A percentile compares a stretch with the other conserved stretches of the same genome.
Evolutionary conservation across 2,888 invertebrate genomes (phyloP).

Genomic region (Drosophila paracracens): DNA sequence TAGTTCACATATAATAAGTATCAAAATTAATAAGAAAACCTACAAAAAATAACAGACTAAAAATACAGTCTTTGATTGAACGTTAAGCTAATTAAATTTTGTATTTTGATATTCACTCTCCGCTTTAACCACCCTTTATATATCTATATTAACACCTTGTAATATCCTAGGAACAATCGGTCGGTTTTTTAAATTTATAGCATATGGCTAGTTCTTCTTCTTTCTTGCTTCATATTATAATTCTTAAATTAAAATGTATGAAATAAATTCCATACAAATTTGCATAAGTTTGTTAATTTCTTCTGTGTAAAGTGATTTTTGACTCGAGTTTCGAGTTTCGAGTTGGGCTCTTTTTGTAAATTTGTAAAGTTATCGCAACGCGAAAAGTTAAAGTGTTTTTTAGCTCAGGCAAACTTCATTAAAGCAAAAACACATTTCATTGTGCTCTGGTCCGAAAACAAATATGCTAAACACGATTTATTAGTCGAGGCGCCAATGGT

Average conservation of each 20-base stretch:
- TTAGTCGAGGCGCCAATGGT: constrained; percentile 12
- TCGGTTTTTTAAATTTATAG: background rate
- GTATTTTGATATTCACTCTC: background rate
- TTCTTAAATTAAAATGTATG: background rate
- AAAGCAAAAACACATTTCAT: constrained; percentile 10
- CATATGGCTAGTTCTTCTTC: background rate
- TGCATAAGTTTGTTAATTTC: constrained; percentile 1
- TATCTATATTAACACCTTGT: background rate
- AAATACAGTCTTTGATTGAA: background rate
- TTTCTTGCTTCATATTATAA: background rate
- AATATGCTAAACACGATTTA: constrained; percentile 32
- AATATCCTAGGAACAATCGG: background rate
- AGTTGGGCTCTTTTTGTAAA: background rate
- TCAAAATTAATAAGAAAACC: background rate
- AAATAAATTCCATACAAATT: background rate
- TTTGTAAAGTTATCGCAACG: constrained; percentile 1
- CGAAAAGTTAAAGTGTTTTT: constrained; percentile 9
- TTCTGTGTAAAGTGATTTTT: constrained; percentile 3
- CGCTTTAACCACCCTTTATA: background rate
- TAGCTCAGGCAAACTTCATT: constrained; percentile 10
- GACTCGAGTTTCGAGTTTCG: constrained; percentile 11
- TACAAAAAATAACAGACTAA: background rate
- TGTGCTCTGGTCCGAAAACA: constrained; percentile 11
- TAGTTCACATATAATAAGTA: no score
- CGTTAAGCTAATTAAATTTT: background rate